Conservation (phyloP, 2,797 vertebrate species). For the Lophura swinhoii region DNA sequence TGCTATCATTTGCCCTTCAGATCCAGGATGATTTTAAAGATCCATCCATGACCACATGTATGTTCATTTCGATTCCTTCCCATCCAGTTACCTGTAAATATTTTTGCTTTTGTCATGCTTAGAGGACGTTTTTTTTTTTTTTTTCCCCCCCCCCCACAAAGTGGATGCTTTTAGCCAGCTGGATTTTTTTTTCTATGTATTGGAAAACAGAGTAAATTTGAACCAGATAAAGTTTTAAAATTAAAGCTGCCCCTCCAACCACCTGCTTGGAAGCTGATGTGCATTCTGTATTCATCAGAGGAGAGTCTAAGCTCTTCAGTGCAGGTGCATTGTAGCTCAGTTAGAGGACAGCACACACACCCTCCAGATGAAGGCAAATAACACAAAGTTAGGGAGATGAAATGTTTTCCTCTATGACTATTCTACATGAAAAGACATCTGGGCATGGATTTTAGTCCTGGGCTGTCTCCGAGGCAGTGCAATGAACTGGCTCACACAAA, state of each 20-base stretch:
- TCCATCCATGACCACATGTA: too few species aligned
- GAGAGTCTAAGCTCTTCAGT: background rate
- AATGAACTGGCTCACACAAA: accelerated
- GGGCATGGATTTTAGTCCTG: background rate
- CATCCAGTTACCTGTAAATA: background rate
- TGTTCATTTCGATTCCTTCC: background rate
- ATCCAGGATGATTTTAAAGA: background rate
- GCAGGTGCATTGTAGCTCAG: background rate
- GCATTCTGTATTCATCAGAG: background rate
- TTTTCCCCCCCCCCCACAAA: background rate
- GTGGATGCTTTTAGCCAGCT: background rate
- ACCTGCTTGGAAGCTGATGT: background rate
- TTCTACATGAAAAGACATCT: background rate
- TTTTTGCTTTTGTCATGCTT: background rate
- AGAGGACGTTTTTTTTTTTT: background rate
- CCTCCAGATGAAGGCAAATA: background rate
- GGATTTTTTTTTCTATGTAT: background rate
- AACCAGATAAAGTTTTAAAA: background rate
- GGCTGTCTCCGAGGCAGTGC: accelerated
- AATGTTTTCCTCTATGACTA: background rate
- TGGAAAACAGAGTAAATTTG: background rate
- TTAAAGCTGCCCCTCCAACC: background rate
- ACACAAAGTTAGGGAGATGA: background rate
- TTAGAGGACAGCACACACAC: background rate
- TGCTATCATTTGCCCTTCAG: background rate